Percentiles rank a stretch among this genome's conserved stretches.
phyloP scores from a whole-genome alignment of 2,888 invertebrate species.

The Drosophila lacicola region DNA sequence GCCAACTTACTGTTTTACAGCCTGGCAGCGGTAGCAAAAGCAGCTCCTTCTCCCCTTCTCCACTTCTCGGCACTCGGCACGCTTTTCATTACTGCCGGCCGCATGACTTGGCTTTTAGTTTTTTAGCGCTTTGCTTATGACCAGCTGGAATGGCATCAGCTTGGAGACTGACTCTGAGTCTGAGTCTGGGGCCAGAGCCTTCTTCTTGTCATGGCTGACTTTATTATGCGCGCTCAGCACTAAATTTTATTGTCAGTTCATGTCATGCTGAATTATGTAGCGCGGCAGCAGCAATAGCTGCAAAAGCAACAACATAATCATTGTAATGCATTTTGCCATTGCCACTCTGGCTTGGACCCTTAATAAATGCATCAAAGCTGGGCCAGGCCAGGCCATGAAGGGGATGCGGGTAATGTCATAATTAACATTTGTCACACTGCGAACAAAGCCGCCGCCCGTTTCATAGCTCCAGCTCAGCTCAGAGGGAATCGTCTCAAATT shows the following conservation, averaged over 20 bases:
- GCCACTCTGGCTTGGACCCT: conserved; percentile 44
- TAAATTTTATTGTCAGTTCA: conserved; percentile 85
- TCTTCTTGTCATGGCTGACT: conserved; percentile 61
- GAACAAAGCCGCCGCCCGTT: conserved; percentile 52
- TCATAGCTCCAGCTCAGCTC: conserved; percentile 37
- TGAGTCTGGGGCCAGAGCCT: conserved; percentile 34
- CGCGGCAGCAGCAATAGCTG: conserved; percentile 52
- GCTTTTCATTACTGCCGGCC: conserved; percentile 77
- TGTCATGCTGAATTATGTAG: conserved; percentile 84
- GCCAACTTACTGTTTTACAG: conserved; percentile 82
- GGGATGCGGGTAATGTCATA: conserved; percentile 44
- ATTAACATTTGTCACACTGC: conserved; percentile 73
- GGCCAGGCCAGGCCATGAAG: background rate
- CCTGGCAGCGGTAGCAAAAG: conserved; percentile 53
- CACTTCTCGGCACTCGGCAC: conserved; percentile 46
- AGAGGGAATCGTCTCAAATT: conserved; percentile 49
- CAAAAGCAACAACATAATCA: conserved; percentile 57
- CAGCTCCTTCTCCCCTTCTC: conserved; percentile 5
- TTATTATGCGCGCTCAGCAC: conserved; percentile 84
- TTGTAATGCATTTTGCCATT: conserved; percentile 71
- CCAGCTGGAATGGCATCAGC: conserved; percentile 57
- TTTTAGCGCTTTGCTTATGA: conserved; percentile 76
- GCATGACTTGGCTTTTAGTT: conserved; percentile 78
- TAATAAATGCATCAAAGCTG: conserved; percentile 66
- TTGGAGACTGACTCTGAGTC: conserved; percentile 23